Conservation (phyloP, 2,888 invertebrate species). For the Leptarthrus brevirostris region DNA sequence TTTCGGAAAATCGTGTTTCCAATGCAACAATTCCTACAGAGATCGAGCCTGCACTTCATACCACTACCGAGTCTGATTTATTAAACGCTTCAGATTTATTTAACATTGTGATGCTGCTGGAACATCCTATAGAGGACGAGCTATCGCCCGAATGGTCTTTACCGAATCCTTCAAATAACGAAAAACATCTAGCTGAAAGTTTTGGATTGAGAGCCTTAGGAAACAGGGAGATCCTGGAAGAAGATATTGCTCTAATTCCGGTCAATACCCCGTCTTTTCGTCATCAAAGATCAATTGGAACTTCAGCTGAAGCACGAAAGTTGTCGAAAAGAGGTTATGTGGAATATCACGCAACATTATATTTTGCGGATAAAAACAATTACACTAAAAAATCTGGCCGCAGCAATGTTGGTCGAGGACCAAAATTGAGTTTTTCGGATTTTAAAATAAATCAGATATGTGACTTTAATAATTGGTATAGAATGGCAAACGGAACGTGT, state of each 20-base stretch:
- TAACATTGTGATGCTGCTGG: slow-evolving; percentile 37
- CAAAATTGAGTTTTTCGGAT: slow-evolving; percentile 60
- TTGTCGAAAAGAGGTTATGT: slow-evolving; percentile 76
- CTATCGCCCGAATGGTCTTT: slow-evolving; percentile 51
- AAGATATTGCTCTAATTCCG: slow-evolving; percentile 66
- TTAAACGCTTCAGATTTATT: slow-evolving; percentile 52
- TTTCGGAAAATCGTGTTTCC: slow-evolving; percentile 27
- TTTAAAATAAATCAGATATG: slow-evolving; percentile 64
- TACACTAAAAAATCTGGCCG: slow-evolving; percentile 62
- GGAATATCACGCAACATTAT: slow-evolving; percentile 76
- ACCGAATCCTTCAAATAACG: slow-evolving; percentile 58
- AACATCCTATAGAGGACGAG: slow-evolving; percentile 55
- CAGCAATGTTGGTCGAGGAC: slow-evolving; percentile 65
- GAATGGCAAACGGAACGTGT: slow-evolving; percentile 80
- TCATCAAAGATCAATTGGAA: slow-evolving; percentile 78
- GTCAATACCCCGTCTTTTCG: slow-evolving; percentile 74
- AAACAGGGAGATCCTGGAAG: slow-evolving; percentile 71
- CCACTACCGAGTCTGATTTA: neutral
- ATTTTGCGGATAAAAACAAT: slow-evolving; percentile 69
- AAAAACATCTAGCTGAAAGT: slow-evolving; percentile 69
- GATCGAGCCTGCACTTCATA: neutral
- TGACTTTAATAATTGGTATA: slow-evolving; percentile 69
- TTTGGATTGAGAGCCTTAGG: slow-evolving; percentile 72
- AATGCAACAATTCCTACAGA: neutral
- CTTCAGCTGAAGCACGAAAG: slow-evolving; percentile 71